phyloP scores from a whole-genome alignment of 2,113 vertebrate genomes.

The Lipotes vexillifer region DNA sequence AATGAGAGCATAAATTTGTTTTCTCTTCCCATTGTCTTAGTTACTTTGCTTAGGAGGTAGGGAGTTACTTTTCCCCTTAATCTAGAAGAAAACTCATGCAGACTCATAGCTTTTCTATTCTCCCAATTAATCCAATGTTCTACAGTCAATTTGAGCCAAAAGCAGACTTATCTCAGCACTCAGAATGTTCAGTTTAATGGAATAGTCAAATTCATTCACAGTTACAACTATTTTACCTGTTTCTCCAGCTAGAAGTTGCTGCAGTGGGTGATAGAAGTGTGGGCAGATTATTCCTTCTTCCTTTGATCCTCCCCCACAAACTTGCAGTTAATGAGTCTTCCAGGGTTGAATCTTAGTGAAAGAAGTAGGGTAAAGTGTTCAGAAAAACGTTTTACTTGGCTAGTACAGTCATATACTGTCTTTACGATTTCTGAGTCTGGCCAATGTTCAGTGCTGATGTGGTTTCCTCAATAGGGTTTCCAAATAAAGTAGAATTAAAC shows the following conservation, averaged over 20 bases:
- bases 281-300: background rate
- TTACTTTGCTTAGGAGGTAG: background rate
- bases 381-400: background rate
- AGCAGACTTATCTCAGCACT: background rate
- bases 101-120: background rate
- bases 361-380: background rate
- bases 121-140: background rate
- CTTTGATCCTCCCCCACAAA: background rate
- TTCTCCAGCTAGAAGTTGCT: background rate
- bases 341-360: background rate
- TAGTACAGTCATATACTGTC: accelerated
- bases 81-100: background rate
- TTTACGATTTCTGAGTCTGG: background rate
- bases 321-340: background rate
- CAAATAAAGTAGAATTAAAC: background rate
- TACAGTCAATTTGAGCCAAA: background rate
- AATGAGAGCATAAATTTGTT: background rate
- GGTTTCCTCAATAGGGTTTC: background rate
- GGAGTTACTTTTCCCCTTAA: background rate
- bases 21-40: background rate
- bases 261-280: background rate
- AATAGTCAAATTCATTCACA: background rate
- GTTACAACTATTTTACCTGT: background rate
- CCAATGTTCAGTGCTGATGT: background rate
- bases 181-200: background rate